Conservation (phyloP, 2,888 invertebrate genomes). For the Meloe dianella region DNA sequence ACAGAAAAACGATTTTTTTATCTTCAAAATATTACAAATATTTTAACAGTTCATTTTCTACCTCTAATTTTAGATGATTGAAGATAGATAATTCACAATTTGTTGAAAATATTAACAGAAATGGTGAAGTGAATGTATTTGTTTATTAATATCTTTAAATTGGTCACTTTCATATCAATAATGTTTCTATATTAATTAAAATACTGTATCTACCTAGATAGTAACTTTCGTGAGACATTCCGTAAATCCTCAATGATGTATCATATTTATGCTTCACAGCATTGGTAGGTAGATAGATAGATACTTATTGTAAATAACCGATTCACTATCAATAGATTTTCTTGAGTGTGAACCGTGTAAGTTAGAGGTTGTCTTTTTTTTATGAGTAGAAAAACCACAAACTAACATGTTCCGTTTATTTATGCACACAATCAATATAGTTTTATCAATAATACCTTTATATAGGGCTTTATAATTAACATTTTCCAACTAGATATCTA, state of each 20-base stretch:
- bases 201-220: too few species aligned
- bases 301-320: too few species aligned
- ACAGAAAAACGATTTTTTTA: too few species aligned
- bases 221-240: too few species aligned
- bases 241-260: background rate
- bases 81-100: background rate
- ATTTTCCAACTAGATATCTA: too few species aligned
- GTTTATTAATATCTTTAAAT: background rate
- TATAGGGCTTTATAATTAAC: too few species aligned
- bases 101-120: background rate
- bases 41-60: too few species aligned
- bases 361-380: background rate
- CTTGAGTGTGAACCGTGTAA: conserved; percentile 13
- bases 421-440: background rate
- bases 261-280: conserved; percentile 1
- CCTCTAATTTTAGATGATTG: too few species aligned
- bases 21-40: too few species aligned
- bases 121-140: background rate
- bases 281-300: too few species aligned
- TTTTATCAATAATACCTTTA: background rate
- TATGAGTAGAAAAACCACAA: background rate
- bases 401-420: background rate
- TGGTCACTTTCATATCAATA: background rate
- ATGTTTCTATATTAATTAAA: too few species aligned
- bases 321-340: conserved; percentile 6